phyloP scores from a whole-genome alignment of 2,888 invertebrate species.

The Poecilus cupreus region DNA sequence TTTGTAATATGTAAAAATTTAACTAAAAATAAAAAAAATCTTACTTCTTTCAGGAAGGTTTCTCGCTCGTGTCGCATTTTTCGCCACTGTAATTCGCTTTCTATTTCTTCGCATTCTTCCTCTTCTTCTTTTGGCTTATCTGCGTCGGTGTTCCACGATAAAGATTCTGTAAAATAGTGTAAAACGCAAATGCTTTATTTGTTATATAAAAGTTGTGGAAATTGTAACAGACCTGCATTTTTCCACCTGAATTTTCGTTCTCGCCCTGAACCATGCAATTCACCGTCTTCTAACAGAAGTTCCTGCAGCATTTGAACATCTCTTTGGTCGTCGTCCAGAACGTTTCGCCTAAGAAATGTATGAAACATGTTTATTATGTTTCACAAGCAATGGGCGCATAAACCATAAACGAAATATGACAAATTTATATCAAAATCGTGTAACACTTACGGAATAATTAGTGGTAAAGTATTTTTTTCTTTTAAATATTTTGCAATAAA shows the following conservation, averaged over 20 bases:
- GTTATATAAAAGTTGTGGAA: neutral
- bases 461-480: no score
- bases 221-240: constrained; percentile 78
- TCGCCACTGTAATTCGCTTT: constrained; percentile 86
- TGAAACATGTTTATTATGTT: no score
- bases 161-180: constrained; percentile 5
- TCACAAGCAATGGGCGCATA: no score
- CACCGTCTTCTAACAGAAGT: constrained; percentile 91
- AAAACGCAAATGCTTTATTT: constrained; percentile 42
- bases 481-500: no score
- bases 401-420: no score
- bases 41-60: constrained; percentile 81
- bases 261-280: constrained; percentile 84
- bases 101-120: constrained; percentile 77
- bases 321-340: constrained; percentile 91
- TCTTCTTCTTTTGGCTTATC: constrained; percentile 69
- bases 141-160: constrained; percentile 57
- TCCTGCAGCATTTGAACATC: constrained; percentile 91
- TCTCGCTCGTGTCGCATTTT: constrained; percentile 87
- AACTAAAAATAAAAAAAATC: constrained; percentile 7
- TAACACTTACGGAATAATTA: no score
- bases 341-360: constrained; percentile 79
- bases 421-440: no score
- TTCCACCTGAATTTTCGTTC: constrained; percentile 92
- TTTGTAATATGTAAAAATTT: neutral